These are phyloP conservation scores for Lucinisca nassula DNA, from an alignment of 2,888 invertebrate genomes.

Conservation along the genomic window DNA sequence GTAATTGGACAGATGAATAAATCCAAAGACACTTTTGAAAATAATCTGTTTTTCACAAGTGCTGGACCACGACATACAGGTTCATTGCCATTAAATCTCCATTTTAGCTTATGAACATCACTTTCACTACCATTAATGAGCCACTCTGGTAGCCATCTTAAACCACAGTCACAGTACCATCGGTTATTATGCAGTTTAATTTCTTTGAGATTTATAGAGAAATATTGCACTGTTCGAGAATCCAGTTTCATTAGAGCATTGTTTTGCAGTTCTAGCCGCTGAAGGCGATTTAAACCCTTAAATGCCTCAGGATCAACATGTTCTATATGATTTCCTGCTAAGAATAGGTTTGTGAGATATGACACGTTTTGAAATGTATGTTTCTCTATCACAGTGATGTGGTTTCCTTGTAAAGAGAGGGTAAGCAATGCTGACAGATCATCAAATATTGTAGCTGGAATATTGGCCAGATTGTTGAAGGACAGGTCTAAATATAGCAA, in stretches of 20 bases:
- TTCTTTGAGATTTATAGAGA: constrained; percentile 71
- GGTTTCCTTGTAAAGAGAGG: constrained; percentile 79
- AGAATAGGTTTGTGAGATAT: constrained; percentile 73
- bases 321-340: constrained; percentile 82
- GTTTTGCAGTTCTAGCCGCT: constrained; percentile 79
- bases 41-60: constrained; percentile 68
- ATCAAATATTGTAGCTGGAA: constrained; percentile 77
- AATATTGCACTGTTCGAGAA: constrained; percentile 72
- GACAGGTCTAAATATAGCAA: constrained; percentile 78
- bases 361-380: constrained; percentile 71
- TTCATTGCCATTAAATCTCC: constrained; percentile 73
- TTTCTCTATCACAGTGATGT: constrained; percentile 69
- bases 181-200: constrained; percentile 81
- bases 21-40: constrained; percentile 74
- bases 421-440: constrained; percentile 71
- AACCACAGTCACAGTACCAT: constrained; percentile 84
- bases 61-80: constrained; percentile 80
- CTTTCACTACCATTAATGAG: constrained; percentile 70
- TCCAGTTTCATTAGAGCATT: constrained; percentile 78
- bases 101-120: constrained; percentile 63
- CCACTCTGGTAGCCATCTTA: constrained; percentile 82
- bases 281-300: constrained; percentile 72
- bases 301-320: constrained; percentile 75
- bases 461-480: constrained; percentile 73
- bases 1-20: constrained; percentile 80